Evolutionary conservation across 2,113 vertebrate genomes (phyloP).

Genomic region (Mobula birostris): DNA sequence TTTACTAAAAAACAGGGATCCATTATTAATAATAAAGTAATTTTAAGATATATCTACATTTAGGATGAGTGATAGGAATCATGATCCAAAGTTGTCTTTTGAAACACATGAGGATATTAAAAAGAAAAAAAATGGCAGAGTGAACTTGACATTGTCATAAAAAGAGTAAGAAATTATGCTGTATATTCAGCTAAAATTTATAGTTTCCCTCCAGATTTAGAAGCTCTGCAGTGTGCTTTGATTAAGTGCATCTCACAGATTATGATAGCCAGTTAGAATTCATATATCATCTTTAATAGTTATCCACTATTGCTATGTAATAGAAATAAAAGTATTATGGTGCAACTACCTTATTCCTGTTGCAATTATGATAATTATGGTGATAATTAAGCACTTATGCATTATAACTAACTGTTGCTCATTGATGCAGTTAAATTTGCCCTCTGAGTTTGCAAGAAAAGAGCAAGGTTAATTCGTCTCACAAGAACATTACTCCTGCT

Average conservation of each 20-base stretch:
- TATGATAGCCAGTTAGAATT: constrained; percentile 17
- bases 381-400: constrained; percentile 30
- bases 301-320: constrained; percentile 8
- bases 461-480: constrained; percentile 24
- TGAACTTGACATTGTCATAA: background rate
- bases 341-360: constrained; percentile 17
- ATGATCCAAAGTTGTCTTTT: background rate
- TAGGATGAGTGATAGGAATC: background rate
- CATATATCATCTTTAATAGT: constrained; percentile 27
- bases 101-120: background rate
- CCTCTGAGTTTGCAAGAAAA: constrained; percentile 31
- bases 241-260: background rate
- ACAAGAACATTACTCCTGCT: background rate
- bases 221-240: background rate
- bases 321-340: constrained; percentile 34
- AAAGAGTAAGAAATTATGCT: background rate
- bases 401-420: constrained; percentile 5
- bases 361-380: constrained; percentile 28
- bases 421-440: constrained; percentile 28
- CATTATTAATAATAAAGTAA: constrained; percentile 3
- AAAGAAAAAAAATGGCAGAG: background rate
- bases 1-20: background rate
- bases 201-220: background rate
- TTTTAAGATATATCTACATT: background rate
- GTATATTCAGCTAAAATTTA: background rate